Conservation (phyloP, 2,113 vertebrate species). For the Dolichallabes microphthalmus region DNA sequence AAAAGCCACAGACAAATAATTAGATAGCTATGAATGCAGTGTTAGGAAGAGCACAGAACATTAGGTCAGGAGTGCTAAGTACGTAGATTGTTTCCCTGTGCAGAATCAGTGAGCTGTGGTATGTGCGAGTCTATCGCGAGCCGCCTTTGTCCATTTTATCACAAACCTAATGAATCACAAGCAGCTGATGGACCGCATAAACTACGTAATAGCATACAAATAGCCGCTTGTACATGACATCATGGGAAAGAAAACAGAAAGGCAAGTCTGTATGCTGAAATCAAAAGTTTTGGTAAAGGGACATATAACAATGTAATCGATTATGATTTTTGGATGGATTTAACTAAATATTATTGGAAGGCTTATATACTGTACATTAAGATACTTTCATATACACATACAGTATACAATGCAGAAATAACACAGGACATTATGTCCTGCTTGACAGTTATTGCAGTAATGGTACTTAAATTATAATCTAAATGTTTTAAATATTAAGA, state of each 20-base stretch:
- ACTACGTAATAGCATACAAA: not conserved
- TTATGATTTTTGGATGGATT: not conserved
- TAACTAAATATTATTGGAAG: not conserved
- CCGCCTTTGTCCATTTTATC: not conserved
- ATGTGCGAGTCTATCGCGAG: too few species aligned
- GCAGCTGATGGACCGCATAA: not conserved
- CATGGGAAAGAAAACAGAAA: not conserved
- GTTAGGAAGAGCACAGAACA: not conserved
- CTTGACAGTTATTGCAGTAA: not conserved
- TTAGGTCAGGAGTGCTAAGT: not conserved
- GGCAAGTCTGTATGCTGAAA: not conserved
- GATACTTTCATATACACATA: not conserved
- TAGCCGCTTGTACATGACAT: not conserved
- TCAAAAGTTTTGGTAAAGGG: not conserved
- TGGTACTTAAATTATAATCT: not conserved
- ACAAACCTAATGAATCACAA: slow-evolving; percentile 14
- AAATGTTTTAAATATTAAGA: not conserved
- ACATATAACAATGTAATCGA: not conserved
- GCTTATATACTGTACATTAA: not conserved
- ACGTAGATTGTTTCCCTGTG: slow-evolving; percentile 3
- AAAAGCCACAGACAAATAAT: not conserved
- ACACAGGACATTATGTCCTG: not conserved
- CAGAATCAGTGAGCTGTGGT: slow-evolving; percentile 3
- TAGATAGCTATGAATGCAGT: not conserved
- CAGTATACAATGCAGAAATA: not conserved